phyloP scores from a whole-genome alignment of 2,113 vertebrate genomes.

The Antechinus flavipes region DNA sequence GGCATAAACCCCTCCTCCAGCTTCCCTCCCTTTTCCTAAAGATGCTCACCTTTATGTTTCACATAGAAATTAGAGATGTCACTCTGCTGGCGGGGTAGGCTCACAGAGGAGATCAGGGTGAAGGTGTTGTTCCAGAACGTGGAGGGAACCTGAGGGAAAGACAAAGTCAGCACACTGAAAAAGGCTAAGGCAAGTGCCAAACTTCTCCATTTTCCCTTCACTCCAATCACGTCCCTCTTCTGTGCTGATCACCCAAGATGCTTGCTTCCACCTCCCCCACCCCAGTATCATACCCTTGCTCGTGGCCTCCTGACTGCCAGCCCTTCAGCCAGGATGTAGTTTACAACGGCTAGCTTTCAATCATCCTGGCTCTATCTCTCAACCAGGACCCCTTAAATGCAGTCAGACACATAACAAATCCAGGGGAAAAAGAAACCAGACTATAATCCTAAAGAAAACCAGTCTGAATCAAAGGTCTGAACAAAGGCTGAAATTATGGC shows the following conservation, averaged over 20 bases:
- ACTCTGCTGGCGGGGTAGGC: conserved; percentile 86
- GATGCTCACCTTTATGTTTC: conserved; percentile 86
- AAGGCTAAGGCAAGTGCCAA: background rate
- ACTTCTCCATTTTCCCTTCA: background rate
- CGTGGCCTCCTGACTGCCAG: background rate
- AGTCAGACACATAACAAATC: background rate
- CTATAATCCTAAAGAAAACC: background rate
- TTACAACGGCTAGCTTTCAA: background rate
- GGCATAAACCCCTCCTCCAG: background rate
- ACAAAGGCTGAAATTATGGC: background rate
- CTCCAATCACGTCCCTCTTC: background rate
- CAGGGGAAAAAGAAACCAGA: background rate
- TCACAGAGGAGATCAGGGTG: conserved; percentile 89
- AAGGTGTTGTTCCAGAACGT: conserved; percentile 91
- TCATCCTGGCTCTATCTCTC: background rate
- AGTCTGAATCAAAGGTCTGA: background rate
- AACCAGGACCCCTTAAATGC: background rate
- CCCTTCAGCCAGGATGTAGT: background rate
- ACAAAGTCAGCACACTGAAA: background rate
- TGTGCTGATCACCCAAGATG: background rate
- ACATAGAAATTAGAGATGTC: conserved; percentile 88
- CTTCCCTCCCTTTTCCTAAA: too few relatives aligned
- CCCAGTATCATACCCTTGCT: background rate
- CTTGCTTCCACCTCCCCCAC: accelerated
- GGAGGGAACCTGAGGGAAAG: conserved; percentile 28